Base-by-base conservation (phyloP, 2,113 vertebrate genomes). In the Syngnathus scovelli region DNA sequence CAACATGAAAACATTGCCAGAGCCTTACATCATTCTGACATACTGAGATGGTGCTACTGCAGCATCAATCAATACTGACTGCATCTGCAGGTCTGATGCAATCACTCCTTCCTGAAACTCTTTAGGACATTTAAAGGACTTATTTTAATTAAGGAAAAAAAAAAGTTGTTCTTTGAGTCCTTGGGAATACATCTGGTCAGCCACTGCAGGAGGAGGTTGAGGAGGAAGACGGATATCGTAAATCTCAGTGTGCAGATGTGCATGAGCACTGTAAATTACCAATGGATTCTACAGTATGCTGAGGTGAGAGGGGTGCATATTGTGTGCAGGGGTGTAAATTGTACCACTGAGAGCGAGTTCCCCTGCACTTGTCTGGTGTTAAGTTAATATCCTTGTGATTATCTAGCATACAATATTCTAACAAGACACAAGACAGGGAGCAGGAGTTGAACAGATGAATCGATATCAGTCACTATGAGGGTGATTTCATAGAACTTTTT, bases 131-230 rank as follows among this genome's bases (percentile, higher is more conserved):
- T 51, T 38, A 67, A 43, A 70, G 80, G 72, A 51, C 78, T 69
- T 46, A 33, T 7, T 60, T 39, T 39, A 11, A 60, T 38, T 33
- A 33, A 33, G 27, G 27, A 33, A 33, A 33, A 33, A 33, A 33
- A 33, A 33, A 33, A 59, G 33, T 33, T 3, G 7, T 58, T 56
- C 56, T 59, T 37, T 38, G 56, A 16, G 33, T 60, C 18, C 56
- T 38, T 38, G 65, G 66, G 71, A 75, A 83, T 80, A 33, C 77
- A 83, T 76, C 74, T 84, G 84, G 76, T 72, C 44, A 61, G 71
- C 49, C 75, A 65, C 78, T 77, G 79, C 58, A 60, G 60, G 11
- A 54, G 27, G 19, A 51, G 19, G 19, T 51, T 51, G 8, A 51
- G 49, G 7, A 18, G 44, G 13, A 44, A 44, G 66, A 69, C 39